Conservation (phyloP, 1,140 invertebrate species). For the Drosophila kanapiae region DNA sequence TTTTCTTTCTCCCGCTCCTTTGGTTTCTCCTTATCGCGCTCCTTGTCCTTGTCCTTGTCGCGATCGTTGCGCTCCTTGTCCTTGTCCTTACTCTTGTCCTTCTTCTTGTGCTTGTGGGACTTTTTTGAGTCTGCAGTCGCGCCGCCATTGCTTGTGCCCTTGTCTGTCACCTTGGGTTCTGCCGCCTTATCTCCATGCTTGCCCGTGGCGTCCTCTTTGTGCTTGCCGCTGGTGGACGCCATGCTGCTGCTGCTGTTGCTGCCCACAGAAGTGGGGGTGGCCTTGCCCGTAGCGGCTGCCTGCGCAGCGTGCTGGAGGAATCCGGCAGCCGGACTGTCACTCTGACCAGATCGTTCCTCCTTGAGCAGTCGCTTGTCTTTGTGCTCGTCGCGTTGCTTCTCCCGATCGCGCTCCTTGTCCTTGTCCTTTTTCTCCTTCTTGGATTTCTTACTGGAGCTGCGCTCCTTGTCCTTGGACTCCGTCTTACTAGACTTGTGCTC, state of each 20-base stretch:
- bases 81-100: slow-evolving; percentile 86
- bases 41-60: slow-evolving; percentile 63
- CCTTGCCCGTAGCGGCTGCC: slow-evolving; percentile 51
- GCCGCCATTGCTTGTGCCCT: slow-evolving; percentile 79
- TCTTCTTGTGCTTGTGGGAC: slow-evolving; percentile 88
- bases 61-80: slow-evolving; percentile 85
- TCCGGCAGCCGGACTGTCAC: slow-evolving; percentile 48
- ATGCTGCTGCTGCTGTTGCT: slow-evolving; percentile 63
- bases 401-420: slow-evolving; percentile 86
- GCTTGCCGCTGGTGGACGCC: slow-evolving; percentile 30
- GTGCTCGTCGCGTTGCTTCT: slow-evolving; percentile 74
- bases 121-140: slow-evolving; percentile 81
- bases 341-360: slow-evolving; percentile 63
- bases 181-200: slow-evolving; percentile 47
- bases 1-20: slow-evolving; percentile 63
- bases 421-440: slow-evolving; percentile 85
- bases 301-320: slow-evolving; percentile 8
- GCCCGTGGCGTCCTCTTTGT: slow-evolving; percentile 49
- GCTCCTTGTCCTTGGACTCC: slow-evolving; percentile 85
- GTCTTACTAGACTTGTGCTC: slow-evolving; percentile 80
- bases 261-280: slow-evolving; percentile 64
- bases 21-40: slow-evolving; percentile 52
- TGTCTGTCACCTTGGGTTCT: slow-evolving; percentile 42
- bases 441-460: slow-evolving; percentile 86
- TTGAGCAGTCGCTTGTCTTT: slow-evolving; percentile 84